Conservation (phyloP, 1,140 invertebrate species). For the Palaemon carinicauda region DNA sequence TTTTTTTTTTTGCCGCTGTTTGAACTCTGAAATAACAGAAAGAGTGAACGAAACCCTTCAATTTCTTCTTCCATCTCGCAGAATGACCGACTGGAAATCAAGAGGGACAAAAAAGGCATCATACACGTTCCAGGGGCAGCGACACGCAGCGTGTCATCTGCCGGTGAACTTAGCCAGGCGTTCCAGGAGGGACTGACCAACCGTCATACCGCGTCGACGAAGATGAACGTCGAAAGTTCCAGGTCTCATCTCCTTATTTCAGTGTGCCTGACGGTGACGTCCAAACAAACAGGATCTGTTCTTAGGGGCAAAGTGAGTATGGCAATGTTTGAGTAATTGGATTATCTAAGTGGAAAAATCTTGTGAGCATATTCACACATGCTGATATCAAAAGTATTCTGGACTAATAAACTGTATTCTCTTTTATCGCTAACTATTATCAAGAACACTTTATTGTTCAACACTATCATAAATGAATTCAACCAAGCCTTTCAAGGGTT, state of each 20-base stretch:
- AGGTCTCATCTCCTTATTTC: conserved; percentile 70
- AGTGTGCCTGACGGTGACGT: conserved; percentile 66
- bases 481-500: no score
- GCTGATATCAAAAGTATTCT: no score
- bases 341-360: no score
- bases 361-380: no score
- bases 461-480: no score
- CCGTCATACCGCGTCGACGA: conserved; percentile 67
- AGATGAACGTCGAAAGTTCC: conserved; percentile 70
- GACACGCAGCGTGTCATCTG: conserved; percentile 64
- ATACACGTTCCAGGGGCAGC: conserved; percentile 67
- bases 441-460: no score
- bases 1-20: no score
- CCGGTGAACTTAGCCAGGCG: conserved; percentile 64
- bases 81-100: conserved; percentile 65
- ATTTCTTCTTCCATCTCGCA: not conserved
- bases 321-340: not conserved
- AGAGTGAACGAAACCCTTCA: not conserved
- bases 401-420: no score
- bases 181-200: conserved; percentile 66
- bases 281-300: conserved; percentile 66
- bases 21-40: no score
- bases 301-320: conserved; percentile 65
- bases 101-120: conserved; percentile 68
- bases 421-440: no score